These are phyloP conservation scores for Lepus americanus DNA, from an alignment of 2,113 vertebrate species.

Conservation along the genomic window DNA sequence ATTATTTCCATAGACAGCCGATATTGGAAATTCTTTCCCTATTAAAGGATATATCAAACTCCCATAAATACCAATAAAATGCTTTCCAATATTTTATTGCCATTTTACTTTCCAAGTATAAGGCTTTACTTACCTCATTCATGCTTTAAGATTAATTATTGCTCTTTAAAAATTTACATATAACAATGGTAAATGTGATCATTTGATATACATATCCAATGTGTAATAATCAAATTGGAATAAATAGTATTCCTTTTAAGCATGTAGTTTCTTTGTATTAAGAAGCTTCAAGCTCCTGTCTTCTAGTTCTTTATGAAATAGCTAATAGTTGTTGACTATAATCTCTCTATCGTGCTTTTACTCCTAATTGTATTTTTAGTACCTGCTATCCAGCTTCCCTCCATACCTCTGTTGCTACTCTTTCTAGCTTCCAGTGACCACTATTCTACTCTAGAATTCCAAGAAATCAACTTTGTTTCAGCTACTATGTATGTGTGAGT, in stretches of 20 bases:
- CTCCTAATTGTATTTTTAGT: too few relatives aligned
- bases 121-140: neutral
- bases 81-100: neutral
- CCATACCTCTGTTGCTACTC: neutral
- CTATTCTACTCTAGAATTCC: too few relatives aligned
- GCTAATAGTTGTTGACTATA: neutral
- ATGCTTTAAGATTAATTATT: slow-evolving; percentile 4
- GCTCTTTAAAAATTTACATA: neutral
- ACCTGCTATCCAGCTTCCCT: neutral
- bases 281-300: neutral
- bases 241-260: neutral
- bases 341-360: neutral
- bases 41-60: neutral
- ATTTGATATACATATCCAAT: neutral
- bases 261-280: neutral
- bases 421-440: neutral
- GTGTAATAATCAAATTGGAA: neutral
- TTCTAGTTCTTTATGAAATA: neutral
- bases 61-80: neutral
- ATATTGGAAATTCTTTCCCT: neutral
- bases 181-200: neutral
- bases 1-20: neutral
- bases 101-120: slow-evolving; percentile 1
- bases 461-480: neutral
- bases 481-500: neutral